Percentiles rank a stretch among this genome's conserved stretches.
phyloP scores from a whole-genome alignment of 2,113 vertebrate species.

The Oplegnathus fasciatus region DNA sequence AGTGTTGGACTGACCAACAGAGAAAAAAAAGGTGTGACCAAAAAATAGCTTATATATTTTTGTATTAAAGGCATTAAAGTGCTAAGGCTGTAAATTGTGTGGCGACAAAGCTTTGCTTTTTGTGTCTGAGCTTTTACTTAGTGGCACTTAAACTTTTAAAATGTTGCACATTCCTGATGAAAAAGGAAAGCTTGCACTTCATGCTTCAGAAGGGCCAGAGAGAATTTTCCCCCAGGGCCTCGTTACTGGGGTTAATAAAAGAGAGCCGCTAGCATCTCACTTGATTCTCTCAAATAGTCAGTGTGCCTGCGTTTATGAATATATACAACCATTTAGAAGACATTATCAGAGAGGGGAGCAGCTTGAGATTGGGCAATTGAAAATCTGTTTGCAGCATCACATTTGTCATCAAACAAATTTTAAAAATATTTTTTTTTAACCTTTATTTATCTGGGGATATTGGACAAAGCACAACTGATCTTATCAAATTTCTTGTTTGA shows the following conservation, averaged over 20 bases:
- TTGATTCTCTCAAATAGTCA: conserved; percentile 28
- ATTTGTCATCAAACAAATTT: not conserved
- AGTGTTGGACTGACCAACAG: not conserved
- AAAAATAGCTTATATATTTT: not conserved
- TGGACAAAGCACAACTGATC: not conserved
- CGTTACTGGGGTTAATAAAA: conserved; percentile 17
- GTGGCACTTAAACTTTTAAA: conserved; percentile 12
- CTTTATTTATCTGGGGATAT: not conserved
- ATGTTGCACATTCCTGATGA: conserved; percentile 19
- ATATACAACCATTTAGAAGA: not conserved
- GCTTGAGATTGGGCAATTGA: not conserved
- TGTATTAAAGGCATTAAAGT: not conserved
- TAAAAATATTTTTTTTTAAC: not conserved
- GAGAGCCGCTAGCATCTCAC: conserved; percentile 9
- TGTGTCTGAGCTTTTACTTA: conserved; percentile 1
- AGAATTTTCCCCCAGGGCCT: conserved; percentile 3
- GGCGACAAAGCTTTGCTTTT: not conserved
- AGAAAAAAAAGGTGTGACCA: not conserved
- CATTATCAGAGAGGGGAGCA: not conserved
- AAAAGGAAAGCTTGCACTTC: conserved; percentile 18
- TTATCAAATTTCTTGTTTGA: not conserved
- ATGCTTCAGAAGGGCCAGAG: conserved; percentile 8
- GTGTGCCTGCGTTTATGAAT: not conserved
- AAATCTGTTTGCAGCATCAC: not conserved
- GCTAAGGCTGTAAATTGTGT: not conserved